These are phyloP conservation scores for Patella pellucida DNA, from an alignment of 2,888 invertebrate species.

Conservation along the genomic window DNA sequence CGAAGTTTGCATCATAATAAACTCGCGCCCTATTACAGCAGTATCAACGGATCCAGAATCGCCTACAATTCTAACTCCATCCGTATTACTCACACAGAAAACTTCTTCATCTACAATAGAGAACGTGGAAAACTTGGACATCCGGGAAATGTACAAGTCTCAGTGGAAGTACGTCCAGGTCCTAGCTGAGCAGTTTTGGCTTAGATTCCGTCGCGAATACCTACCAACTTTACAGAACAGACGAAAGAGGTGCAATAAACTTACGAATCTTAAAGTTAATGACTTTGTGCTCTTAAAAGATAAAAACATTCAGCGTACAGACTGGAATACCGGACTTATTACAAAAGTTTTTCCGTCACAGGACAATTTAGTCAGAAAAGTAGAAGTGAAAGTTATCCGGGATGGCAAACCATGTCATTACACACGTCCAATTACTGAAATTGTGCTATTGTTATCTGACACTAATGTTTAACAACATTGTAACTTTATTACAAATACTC, in stretches of 20 bases:
- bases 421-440: not conserved
- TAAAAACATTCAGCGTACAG: not conserved
- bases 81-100: slow-evolving; percentile 22
- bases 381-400: slow-evolving; percentile 6
- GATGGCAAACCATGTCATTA: slow-evolving; percentile 19
- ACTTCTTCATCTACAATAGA: slow-evolving; percentile 1
- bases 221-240: slow-evolving; percentile 9
- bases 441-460: too few relatives aligned
- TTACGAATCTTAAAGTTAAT: not conserved
- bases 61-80: slow-evolving; percentile 16
- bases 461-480: too few relatives aligned
- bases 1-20: slow-evolving; percentile 34
- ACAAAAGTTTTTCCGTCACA: not conserved
- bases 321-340: slow-evolving; percentile 15
- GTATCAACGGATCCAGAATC: slow-evolving; percentile 19
- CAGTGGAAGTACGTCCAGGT: slow-evolving; percentile 27
- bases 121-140: not conserved
- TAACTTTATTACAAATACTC: too few relatives aligned
- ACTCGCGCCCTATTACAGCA: slow-evolving; percentile 30
- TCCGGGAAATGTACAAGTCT: slow-evolving; percentile 18
- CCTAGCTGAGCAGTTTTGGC: slow-evolving; percentile 18
- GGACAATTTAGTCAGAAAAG: slow-evolving; percentile 16
- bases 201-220: slow-evolving; percentile 1
- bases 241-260: slow-evolving; percentile 5
- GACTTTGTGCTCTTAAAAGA: slow-evolving; percentile 13